Evolutionary conservation across 2,888 invertebrate genomes (phyloP).

Genomic region (Caenorhabditis auriculariae): DNA sequence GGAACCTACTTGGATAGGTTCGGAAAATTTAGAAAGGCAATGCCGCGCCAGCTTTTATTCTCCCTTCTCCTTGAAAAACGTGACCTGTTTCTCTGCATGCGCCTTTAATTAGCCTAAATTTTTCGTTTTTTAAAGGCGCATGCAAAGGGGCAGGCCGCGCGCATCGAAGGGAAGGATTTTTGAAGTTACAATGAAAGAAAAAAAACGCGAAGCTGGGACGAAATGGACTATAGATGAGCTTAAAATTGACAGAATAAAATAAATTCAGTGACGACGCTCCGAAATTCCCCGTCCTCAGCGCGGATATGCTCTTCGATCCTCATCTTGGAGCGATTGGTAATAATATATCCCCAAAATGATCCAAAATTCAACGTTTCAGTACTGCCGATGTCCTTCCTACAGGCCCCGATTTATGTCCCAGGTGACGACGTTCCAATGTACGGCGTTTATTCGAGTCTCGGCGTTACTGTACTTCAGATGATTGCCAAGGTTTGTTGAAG

Average conservation of each 20-base stretch:
- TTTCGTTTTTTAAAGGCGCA: background rate
- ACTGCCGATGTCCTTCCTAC: slow-evolving; percentile 35
- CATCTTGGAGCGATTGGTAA: slow-evolving; percentile 11
- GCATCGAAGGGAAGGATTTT: no score
- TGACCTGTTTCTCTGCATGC: no score
- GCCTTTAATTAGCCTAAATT: no score
- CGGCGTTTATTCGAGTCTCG: slow-evolving; percentile 35
- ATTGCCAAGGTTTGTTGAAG: slow-evolving; percentile 30
- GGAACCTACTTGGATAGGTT: slow-evolving; percentile 34
- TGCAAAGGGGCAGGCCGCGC: no score
- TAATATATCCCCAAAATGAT: background rate
- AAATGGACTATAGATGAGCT: background rate
- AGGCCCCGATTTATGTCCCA: slow-evolving; percentile 32
- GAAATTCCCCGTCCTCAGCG: slow-evolving; percentile 19
- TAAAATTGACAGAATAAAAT: background rate
- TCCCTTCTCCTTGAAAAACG: no score
- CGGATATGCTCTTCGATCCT: slow-evolving; percentile 30
- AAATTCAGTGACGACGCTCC: slow-evolving; percentile 31
- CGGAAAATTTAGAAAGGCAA: no score
- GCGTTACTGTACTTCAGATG: slow-evolving; percentile 32
- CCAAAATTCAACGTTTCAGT: no score
- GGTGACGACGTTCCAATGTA: slow-evolving; percentile 35
- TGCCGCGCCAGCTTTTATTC: no score
- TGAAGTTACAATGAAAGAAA: background rate
- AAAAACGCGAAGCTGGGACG: background rate